Conservation (phyloP, 2,797 vertebrate species). For the Capromys pilorides region DNA sequence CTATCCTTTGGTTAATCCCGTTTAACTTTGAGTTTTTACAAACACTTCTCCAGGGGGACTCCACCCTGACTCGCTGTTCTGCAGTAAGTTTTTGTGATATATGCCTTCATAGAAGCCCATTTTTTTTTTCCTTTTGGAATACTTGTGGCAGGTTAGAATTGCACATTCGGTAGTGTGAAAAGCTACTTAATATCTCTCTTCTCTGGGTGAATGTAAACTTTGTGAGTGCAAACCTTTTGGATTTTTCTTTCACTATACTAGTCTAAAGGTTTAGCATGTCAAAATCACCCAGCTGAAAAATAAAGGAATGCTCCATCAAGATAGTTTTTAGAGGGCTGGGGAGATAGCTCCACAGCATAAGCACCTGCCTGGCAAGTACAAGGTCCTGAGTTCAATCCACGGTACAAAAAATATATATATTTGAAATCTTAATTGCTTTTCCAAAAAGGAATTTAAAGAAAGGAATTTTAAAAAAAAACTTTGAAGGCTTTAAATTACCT, state of each 20-base stretch:
- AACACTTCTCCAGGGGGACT: background rate
- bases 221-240: background rate
- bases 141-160: background rate
- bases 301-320: background rate
- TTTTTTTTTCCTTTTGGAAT: background rate
- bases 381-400: too few relatives aligned
- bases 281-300: background rate
- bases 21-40: background rate
- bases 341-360: too few relatives aligned
- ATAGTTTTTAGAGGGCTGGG: background rate
- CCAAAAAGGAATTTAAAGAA: conserved; percentile 19
- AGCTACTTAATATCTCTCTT: background rate
- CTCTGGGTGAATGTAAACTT: background rate
- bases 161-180: background rate
- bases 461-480: background rate
- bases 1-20: background rate
- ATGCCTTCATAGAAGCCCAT: background rate
- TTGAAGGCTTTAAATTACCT: background rate
- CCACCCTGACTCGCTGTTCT: background rate
- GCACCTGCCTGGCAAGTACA: too few relatives aligned
- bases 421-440: background rate
- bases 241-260: background rate
- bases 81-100: background rate
- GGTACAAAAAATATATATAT: background rate
- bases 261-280: background rate